These are phyloP conservation scores for Choloepus didactylus DNA, from an alignment of 2,797 vertebrate genomes.

Conservation along the genomic window DNA sequence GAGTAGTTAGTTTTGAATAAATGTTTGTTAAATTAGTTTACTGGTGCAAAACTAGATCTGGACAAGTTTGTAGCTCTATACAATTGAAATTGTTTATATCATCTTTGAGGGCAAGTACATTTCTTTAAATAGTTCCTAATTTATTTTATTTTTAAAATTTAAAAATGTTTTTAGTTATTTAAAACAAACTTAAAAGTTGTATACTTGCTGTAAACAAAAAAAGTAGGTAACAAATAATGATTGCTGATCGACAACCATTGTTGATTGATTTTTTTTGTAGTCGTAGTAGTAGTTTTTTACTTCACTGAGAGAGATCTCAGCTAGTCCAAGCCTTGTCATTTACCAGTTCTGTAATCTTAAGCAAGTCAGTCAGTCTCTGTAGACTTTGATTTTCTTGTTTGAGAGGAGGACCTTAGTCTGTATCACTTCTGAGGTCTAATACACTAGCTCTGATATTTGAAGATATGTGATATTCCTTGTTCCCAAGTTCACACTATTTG, in stretches of 20 bases:
- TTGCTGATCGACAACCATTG: background rate
- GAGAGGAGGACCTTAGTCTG: background rate
- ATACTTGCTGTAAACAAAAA: background rate
- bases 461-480: background rate
- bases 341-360: background rate
- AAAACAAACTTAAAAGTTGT: background rate
- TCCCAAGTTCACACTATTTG: background rate
- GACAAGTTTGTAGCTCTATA: background rate
- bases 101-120: background rate
- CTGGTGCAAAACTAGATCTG: background rate
- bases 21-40: constrained; percentile 15
- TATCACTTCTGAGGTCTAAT: background rate
- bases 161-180: background rate
- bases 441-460: background rate
- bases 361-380: background rate
- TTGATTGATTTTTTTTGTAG: background rate
- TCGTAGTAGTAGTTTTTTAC: background rate
- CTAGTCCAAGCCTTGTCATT: constrained; percentile 1
- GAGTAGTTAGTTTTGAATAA: constrained; percentile 17
- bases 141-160: constrained; percentile 30
- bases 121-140: constrained; percentile 1
- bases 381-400: background rate
- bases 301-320: background rate
- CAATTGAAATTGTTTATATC: background rate
- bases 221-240: background rate